These are phyloP conservation scores for Cloeon dipterum DNA, from an alignment of 2,888 invertebrate species.

Conservation along the genomic window DNA sequence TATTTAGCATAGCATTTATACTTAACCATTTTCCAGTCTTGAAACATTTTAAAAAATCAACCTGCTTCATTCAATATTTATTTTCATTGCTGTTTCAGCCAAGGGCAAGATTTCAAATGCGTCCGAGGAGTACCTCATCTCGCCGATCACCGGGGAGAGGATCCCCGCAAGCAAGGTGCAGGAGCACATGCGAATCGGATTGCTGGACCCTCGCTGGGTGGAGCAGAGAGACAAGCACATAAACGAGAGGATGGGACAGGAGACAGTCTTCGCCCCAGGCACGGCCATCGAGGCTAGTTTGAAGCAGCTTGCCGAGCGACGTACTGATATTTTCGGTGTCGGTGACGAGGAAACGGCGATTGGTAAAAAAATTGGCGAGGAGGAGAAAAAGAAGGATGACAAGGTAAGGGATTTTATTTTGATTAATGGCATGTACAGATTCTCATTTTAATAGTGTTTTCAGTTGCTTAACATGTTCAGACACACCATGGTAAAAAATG, in stretches of 20 bases:
- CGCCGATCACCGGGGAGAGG: slow-evolving; percentile 93
- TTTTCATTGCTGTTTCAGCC: too few relatives aligned
- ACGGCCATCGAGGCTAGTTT: slow-evolving; percentile 90
- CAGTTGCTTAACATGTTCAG: too few relatives aligned
- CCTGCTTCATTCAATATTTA: too few relatives aligned
- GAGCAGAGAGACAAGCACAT: slow-evolving; percentile 87
- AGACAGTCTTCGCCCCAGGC: slow-evolving; percentile 53
- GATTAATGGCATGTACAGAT: too few relatives aligned
- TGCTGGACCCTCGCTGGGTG: slow-evolving; percentile 92
- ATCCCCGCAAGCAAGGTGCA: slow-evolving; percentile 94
- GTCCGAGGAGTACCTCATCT: slow-evolving; percentile 80
- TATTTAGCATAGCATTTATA: too few relatives aligned
- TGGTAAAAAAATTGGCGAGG: slow-evolving; percentile 92
- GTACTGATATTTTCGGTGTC: slow-evolving; percentile 99
- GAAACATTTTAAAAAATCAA: too few relatives aligned
- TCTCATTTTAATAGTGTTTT: too few relatives aligned
- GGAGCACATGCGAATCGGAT: slow-evolving; percentile 91
- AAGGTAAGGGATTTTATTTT: too few relatives aligned
- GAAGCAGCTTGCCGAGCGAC: slow-evolving; percentile 87
- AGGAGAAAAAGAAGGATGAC: slow-evolving; percentile 64
- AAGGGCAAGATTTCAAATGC: slow-evolving; percentile 35
- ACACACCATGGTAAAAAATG: too few relatives aligned
- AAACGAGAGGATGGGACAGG: slow-evolving; percentile 82
- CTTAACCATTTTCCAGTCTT: too few relatives aligned
- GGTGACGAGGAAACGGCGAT: slow-evolving; percentile 98